Evolutionary conservation across 1,140 invertebrate genomes (phyloP).

Genomic region (Harpegnathos saltator): DNA sequence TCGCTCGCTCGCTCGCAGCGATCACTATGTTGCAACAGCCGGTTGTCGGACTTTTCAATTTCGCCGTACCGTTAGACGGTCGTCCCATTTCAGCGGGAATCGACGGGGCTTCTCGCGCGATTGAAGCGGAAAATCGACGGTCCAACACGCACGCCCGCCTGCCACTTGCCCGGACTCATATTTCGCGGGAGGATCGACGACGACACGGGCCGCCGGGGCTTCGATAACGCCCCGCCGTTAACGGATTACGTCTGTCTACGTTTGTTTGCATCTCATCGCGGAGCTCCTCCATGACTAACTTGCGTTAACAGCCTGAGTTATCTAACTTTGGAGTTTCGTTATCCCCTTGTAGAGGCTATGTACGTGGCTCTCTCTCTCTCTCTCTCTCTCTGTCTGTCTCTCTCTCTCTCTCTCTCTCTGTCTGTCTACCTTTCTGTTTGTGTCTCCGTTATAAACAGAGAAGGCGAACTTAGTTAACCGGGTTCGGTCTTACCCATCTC

Average conservation of each 20-base stretch:
- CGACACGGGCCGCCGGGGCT: background rate
- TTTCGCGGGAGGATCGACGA: too few relatives aligned
- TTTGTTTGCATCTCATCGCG: background rate
- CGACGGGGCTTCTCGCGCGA: background rate
- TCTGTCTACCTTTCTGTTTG: background rate
- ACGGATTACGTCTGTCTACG: background rate
- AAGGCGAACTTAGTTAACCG: slow-evolving; percentile 43
- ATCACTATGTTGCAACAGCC: too few relatives aligned
- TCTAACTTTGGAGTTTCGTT: slow-evolving; percentile 10
- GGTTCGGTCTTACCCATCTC: background rate
- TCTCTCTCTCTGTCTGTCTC: background rate
- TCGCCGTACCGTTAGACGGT: slow-evolving; percentile 33
- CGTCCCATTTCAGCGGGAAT: slow-evolving; percentile 23
- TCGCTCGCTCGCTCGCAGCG: too few relatives aligned
- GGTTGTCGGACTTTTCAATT: slow-evolving; percentile 42
- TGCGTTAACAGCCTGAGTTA: background rate
- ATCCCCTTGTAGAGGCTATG: background rate
- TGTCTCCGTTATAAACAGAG: background rate
- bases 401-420: too few relatives aligned
- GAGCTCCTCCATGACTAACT: background rate
- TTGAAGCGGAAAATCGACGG: slow-evolving; percentile 22
- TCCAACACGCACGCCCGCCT: background rate
- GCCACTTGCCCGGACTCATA: too few relatives aligned
- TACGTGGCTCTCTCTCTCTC: too few relatives aligned
- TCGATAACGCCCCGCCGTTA: background rate